Evolutionary conservation across 2,797 vertebrate genomes (phyloP).

Genomic region (Hippocampus kuda): DNA sequence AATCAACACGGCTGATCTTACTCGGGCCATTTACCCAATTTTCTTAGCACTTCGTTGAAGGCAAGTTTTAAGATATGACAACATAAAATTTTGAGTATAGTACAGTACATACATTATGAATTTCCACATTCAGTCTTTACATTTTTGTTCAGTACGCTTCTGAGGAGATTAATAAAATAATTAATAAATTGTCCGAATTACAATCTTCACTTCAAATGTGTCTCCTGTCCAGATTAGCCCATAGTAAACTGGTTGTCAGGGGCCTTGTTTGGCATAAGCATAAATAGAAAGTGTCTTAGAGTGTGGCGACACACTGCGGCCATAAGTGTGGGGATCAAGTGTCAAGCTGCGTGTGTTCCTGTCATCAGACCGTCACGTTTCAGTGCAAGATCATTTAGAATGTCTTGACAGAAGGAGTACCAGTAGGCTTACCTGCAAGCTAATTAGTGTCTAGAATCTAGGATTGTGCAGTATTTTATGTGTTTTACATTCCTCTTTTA

Average conservation of each 20-base stretch:
- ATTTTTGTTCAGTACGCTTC: too few relatives aligned
- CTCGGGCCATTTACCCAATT: too few relatives aligned
- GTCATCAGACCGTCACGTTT: conserved; percentile 16
- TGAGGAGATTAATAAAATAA: background rate
- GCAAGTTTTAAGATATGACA: too few relatives aligned
- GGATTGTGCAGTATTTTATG: background rate
- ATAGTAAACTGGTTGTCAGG: conserved; percentile 27
- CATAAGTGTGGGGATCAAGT: conserved; percentile 36
- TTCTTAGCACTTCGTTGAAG: too few relatives aligned
- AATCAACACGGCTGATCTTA: too few relatives aligned
- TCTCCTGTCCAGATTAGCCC: conserved; percentile 38
- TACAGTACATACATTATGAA: too few relatives aligned
- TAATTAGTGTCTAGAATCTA: background rate
- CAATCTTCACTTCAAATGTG: conserved; percentile 16
- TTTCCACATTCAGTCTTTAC: too few relatives aligned
- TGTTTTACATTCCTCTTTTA: conserved; percentile 22
- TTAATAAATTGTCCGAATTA: background rate
- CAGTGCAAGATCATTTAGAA: background rate
- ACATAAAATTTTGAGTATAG: too few relatives aligned
- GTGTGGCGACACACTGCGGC: conserved; percentile 33
- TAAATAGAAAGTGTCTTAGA: conserved; percentile 55
- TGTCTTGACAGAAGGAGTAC: background rate
- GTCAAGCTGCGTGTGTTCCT: conserved; percentile 33
- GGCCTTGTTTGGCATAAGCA: conserved; percentile 57
- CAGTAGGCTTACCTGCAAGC: background rate